These are phyloP conservation scores for Trinorchestia longiramus DNA, from an alignment of 1,140 invertebrate species.

Conservation along the genomic window DNA sequence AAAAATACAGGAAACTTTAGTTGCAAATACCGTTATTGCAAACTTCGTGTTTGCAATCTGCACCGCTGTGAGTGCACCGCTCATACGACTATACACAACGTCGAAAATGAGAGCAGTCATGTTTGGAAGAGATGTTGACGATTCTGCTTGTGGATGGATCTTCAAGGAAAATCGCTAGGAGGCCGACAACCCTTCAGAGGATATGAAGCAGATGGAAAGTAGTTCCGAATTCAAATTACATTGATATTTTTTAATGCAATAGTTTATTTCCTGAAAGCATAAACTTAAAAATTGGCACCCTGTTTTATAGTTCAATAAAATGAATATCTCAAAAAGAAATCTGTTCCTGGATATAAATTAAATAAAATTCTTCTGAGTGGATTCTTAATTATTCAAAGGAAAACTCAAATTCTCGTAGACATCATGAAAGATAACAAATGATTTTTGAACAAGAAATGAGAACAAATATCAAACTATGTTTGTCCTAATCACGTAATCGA, in stretches of 20 bases:
- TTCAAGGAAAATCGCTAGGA: background rate
- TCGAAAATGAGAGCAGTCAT: conserved; percentile 13
- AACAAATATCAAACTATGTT: background rate
- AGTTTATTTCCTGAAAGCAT: background rate
- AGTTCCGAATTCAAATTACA: background rate
- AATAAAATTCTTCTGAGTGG: background rate
- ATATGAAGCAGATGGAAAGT: background rate
- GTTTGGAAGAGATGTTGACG: background rate
- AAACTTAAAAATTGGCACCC: background rate
- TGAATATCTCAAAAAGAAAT: too few relatives aligned
- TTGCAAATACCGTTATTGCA: background rate
- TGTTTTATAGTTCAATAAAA: background rate
- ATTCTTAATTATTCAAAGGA: background rate
- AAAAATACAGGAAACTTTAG: background rate
- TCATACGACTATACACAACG: background rate
- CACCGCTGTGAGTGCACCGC: background rate
- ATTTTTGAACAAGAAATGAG: background rate
- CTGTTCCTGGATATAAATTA: too few relatives aligned
- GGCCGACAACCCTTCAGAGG: background rate
- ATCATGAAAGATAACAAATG: background rate
- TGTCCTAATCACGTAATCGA: background rate
- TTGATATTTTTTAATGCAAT: background rate
- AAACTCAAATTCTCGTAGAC: background rate
- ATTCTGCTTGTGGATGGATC: background rate
- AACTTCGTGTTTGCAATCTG: background rate